Conservation (phyloP, 2,888 invertebrate species). For the Malthinus flaveolus region DNA sequence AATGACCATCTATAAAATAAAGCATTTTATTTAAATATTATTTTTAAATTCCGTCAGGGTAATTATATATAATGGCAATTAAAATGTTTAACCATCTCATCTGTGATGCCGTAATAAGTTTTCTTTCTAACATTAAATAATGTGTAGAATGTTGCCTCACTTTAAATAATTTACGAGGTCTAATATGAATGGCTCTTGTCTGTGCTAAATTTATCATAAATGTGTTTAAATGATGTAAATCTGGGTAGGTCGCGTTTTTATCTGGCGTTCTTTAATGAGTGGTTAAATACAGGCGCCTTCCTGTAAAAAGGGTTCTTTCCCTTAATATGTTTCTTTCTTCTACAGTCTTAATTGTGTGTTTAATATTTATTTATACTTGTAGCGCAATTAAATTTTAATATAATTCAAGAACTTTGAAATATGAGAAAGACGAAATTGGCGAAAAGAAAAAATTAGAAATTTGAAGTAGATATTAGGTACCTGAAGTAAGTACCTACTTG, state of each 20-base stretch:
- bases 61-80: constrained; percentile 27
- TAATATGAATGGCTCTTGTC: constrained; percentile 42
- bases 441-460: no score
- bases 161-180: constrained; percentile 35
- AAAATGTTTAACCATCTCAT: constrained; percentile 29
- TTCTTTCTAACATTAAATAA: constrained; percentile 8
- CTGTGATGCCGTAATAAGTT: constrained; percentile 21
- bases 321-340: no score
- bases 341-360: no score
- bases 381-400: no score
- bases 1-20: no score
- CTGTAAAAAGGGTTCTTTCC: constrained; percentile 18
- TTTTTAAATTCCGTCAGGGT: constrained; percentile 16
- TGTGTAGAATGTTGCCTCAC: constrained; percentile 10
- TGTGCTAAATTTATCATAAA: constrained; percentile 46
- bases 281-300: constrained; percentile 30
- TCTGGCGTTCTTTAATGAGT: constrained; percentile 27
- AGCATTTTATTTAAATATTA: background rate
- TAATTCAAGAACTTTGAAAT: no score
- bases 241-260: constrained; percentile 29
- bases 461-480: no score
- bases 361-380: no score
- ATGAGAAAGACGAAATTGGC: no score
- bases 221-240: constrained; percentile 39
- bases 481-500: no score